Evolutionary conservation across 2,888 invertebrate species (phyloP).

Genomic region (Camponotus fellah): DNA sequence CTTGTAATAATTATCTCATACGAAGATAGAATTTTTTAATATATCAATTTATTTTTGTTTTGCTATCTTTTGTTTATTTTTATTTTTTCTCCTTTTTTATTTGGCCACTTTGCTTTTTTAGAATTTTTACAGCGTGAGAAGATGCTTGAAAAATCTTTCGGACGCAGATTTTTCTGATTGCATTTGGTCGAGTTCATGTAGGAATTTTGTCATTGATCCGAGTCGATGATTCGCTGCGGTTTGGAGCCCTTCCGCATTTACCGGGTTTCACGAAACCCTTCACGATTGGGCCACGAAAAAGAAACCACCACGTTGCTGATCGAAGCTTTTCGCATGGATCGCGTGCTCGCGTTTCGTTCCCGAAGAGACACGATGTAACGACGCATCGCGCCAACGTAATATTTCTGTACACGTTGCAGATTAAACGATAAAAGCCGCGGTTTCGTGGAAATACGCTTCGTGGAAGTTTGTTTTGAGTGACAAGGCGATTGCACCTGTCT

Average conservation of each 20-base stretch:
- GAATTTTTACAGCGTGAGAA: conserved; percentile 14
- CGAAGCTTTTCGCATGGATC: not conserved
- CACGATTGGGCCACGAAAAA: conserved; percentile 30
- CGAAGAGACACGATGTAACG: conserved; percentile 16
- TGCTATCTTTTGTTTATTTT: not conserved
- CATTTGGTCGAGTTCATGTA: conserved; percentile 23
- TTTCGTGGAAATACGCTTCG: conserved; percentile 40
- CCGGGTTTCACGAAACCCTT: conserved; percentile 71
- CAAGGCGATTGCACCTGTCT: conserved; percentile 41
- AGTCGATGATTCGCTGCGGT: conserved; percentile 57
- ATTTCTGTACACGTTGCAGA: conserved; percentile 34
- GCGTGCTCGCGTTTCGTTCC: conserved; percentile 32
- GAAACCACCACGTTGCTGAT: not conserved
- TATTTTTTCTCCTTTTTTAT: no score
- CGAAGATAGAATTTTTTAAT: not conserved
- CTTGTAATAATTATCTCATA: not conserved
- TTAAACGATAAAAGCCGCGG: conserved; percentile 38
- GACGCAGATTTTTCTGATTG: conserved; percentile 8
- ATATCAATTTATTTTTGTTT: not conserved
- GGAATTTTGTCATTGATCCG: conserved; percentile 52
- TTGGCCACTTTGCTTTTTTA: not conserved
- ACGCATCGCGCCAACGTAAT: conserved; percentile 21
- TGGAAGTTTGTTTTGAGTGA: conserved; percentile 46
- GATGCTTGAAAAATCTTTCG: conserved; percentile 3
- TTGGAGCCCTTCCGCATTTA: conserved; percentile 59